phyloP scores from a whole-genome alignment of 2,797 vertebrate genomes.

The Cyclura pinguis region DNA sequence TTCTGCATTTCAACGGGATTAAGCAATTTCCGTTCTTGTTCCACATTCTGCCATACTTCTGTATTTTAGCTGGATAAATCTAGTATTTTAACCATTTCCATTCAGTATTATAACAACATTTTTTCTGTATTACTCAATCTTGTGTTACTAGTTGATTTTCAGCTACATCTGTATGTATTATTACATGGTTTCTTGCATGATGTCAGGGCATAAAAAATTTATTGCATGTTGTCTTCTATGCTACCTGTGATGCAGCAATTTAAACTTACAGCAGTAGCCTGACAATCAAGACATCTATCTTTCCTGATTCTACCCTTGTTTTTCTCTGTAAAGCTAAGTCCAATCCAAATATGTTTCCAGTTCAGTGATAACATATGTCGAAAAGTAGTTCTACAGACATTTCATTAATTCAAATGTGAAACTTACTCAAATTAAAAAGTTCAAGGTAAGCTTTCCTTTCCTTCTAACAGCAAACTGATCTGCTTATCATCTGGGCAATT shows the following conservation, averaged over 20 bases:
- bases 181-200: not conserved
- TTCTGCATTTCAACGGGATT: not conserved
- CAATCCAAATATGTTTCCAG: not conserved
- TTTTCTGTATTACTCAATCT: not conserved
- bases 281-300: not conserved
- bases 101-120: not conserved
- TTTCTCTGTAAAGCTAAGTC: not conserved
- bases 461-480: not conserved
- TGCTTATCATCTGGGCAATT: not conserved
- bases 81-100: not conserved
- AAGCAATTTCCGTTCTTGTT: not conserved
- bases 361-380: not conserved
- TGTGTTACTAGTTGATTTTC: not conserved
- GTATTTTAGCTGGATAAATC: not conserved
- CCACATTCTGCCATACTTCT: not conserved
- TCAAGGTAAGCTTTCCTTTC: not conserved
- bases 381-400: not conserved
- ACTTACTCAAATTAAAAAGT: not conserved
- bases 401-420: not conserved
- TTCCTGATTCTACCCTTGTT: not conserved
- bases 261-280: not conserved
- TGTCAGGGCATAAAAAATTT: not conserved
- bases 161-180: not conserved
- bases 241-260: not conserved
- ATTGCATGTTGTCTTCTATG: not conserved